These are phyloP conservation scores for Lordiphosa clarofinis DNA, from an alignment of 1,140 invertebrate genomes.

Conservation along the genomic window DNA sequence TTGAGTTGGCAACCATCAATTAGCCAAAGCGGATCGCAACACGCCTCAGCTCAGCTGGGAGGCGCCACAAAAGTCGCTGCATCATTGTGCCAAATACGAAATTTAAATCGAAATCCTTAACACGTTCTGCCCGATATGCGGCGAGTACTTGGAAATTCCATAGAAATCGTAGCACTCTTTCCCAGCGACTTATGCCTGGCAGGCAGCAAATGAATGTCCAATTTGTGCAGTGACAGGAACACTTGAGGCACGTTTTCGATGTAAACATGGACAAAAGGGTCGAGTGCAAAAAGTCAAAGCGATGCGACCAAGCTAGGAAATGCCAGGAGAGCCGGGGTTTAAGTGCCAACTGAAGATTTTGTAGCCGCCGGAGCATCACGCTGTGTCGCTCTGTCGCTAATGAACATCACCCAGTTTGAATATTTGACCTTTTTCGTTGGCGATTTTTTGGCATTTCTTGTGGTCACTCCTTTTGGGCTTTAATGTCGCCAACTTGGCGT, in stretches of 20 bases:
- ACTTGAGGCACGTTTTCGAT: constrained; percentile 76
- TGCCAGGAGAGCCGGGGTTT: constrained; percentile 21
- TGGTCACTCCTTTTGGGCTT: constrained; percentile 66
- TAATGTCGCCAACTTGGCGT: constrained; percentile 59
- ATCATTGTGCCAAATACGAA: constrained; percentile 47
- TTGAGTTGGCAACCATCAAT: constrained; percentile 65
- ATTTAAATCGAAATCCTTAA: constrained; percentile 64
- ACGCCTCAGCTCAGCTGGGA: constrained; percentile 31
- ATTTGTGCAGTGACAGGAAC: constrained; percentile 74
- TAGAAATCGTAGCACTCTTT: constrained; percentile 32
- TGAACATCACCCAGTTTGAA: constrained; percentile 73
- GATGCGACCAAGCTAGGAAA: constrained; percentile 31
- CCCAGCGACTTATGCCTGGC: constrained; percentile 28
- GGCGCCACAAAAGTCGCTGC: constrained; percentile 64
- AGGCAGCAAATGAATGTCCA: constrained; percentile 72
- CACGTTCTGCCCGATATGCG: constrained; percentile 63
- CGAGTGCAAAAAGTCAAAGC: constrained; percentile 54
- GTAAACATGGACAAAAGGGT: constrained; percentile 70
- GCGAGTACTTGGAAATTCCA: constrained; percentile 16
- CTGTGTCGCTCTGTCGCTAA: constrained; percentile 59
- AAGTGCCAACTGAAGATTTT: constrained; percentile 47
- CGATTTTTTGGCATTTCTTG: constrained; percentile 49
- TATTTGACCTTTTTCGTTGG: constrained; percentile 40
- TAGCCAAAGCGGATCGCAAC: constrained; percentile 64
- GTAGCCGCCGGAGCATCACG: constrained; percentile 67